Conservation (phyloP, 2,888 invertebrate genomes). For the Megaustenia siamemsis region DNA sequence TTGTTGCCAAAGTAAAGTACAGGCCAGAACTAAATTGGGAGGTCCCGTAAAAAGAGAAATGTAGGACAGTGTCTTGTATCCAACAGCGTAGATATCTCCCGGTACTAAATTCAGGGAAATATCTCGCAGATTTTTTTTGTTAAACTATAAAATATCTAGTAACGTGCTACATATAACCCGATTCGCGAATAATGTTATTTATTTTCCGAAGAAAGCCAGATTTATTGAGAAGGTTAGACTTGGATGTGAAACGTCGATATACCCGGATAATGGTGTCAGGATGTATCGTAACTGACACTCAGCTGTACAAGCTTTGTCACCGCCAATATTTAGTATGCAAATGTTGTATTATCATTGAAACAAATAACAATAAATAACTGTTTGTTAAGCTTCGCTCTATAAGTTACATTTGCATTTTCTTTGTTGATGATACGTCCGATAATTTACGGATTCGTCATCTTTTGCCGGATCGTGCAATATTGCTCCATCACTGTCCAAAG, state of each 20-base stretch:
- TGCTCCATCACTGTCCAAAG: neutral
- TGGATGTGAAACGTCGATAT: neutral
- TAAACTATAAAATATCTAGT: too few relatives aligned
- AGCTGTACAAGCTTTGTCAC: neutral
- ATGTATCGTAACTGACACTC: neutral
- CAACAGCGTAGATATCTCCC: too few relatives aligned
- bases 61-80: neutral
- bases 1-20: neutral
- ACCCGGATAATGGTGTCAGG: neutral
- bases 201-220: too few relatives aligned
- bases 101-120: too few relatives aligned
- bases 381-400: neutral
- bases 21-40: neutral
- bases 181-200: too few relatives aligned
- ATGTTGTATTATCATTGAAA: neutral
- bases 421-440: neutral
- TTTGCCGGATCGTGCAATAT: neutral
- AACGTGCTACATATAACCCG: too few relatives aligned
- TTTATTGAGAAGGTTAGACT: neutral
- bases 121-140: neutral
- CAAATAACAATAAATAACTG: neutral
- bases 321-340: neutral
- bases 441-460: neutral
- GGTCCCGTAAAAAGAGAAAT: too few relatives aligned
- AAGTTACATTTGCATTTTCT: slow-evolving; percentile 5